phyloP scores from a whole-genome alignment of 2,888 invertebrate species.

The Drosophila diplacantha region DNA sequence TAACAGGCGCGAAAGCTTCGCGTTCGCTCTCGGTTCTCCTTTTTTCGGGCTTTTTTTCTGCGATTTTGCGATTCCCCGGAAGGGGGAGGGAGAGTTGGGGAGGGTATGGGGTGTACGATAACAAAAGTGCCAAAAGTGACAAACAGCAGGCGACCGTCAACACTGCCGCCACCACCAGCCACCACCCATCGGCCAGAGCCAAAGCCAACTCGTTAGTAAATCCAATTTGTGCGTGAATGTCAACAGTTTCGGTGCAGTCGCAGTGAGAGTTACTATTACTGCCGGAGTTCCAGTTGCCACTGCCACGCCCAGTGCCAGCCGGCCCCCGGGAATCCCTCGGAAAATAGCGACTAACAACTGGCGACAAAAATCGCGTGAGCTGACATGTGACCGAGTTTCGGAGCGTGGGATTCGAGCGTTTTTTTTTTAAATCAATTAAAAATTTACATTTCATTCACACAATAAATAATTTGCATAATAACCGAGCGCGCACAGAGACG shows the following conservation, averaged over 20 bases:
- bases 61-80: slow-evolving; percentile 11
- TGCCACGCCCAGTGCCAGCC: slow-evolving; percentile 4
- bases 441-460: slow-evolving; percentile 65
- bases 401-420: background rate
- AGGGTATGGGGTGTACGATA: slow-evolving; percentile 46
- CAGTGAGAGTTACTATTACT: slow-evolving; percentile 37
- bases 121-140: slow-evolving; percentile 69
- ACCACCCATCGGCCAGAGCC: background rate
- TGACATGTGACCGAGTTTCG: slow-evolving; percentile 51
- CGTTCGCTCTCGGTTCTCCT: slow-evolving; percentile 7
- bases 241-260: slow-evolving; percentile 57
- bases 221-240: slow-evolving; percentile 70
- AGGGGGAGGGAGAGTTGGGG: background rate
- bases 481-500: slow-evolving; percentile 34
- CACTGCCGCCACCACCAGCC: slow-evolving; percentile 6
- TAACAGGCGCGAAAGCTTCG: slow-evolving; percentile 66
- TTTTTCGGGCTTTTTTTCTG: slow-evolving; percentile 5
- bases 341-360: slow-evolving; percentile 13
- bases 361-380: slow-evolving; percentile 47
- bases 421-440: slow-evolving; percentile 60
- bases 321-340: slow-evolving; percentile 2
- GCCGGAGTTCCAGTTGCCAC: slow-evolving; percentile 20
- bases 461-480: slow-evolving; percentile 64
- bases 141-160: slow-evolving; percentile 66
- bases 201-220: slow-evolving; percentile 61